A percentile compares a stretch with the other conserved stretches of the same genome.
Conservation (phyloP, 2,888 invertebrate genomes). For the Ophion slaviceki region DNA sequence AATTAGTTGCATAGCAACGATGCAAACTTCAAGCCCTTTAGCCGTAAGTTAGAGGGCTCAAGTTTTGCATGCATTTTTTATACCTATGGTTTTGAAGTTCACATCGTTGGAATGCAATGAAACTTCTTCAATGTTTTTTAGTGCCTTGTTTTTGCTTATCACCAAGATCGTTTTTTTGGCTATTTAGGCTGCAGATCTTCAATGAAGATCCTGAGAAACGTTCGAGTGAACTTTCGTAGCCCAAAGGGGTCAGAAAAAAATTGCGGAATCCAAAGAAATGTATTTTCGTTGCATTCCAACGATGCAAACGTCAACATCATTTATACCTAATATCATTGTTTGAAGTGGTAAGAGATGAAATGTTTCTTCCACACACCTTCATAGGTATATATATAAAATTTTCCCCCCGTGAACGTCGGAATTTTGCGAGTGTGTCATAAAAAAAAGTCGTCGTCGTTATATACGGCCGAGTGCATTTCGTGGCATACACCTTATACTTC, state of each 20-base stretch:
- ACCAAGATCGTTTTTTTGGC: too few species aligned
- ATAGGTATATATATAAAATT: conserved; percentile 8
- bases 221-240: too few species aligned
- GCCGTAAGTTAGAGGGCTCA: neutral
- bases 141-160: too few species aligned
- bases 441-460: conserved; percentile 47
- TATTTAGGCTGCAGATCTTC: too few species aligned
- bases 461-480: conserved; percentile 64
- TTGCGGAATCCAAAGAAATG: too few species aligned
- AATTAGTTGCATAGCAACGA: too few species aligned
- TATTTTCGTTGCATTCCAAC: too few species aligned
- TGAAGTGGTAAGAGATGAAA: neutral
- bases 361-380: neutral
- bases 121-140: too few species aligned
- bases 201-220: too few species aligned
- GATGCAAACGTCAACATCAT: neutral
- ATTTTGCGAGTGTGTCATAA: conserved; percentile 57
- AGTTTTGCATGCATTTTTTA: neutral
- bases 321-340: neutral
- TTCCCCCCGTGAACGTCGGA: conserved; percentile 62
- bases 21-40: too few species aligned
- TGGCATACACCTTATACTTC: conserved; percentile 57
- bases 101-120: too few species aligned
- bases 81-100: neutral
- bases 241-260: too few species aligned